Evolutionary conservation across 2,888 invertebrate species (phyloP).

Genomic region (Ormyrus pomaceus): DNA sequence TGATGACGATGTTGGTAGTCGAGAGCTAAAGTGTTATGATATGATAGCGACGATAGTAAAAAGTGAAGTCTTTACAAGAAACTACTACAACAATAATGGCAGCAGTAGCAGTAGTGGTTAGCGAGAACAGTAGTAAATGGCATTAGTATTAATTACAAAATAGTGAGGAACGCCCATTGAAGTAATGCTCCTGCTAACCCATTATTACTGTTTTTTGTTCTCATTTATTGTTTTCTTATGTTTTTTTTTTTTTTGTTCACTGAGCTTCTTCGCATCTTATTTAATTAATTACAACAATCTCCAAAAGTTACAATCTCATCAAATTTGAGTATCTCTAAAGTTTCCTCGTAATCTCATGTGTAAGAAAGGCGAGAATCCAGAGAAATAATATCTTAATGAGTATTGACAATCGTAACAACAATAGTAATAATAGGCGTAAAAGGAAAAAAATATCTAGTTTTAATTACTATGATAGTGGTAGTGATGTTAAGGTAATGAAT

Average conservation of each 20-base stretch:
- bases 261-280: constrained; percentile 23
- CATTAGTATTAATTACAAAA: constrained; percentile 56
- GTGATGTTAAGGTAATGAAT: constrained; percentile 58
- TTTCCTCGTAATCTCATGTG: constrained; percentile 49
- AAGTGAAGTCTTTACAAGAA: constrained; percentile 54
- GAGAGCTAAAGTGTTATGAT: constrained; percentile 41
- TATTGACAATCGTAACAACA: constrained; percentile 56
- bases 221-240: constrained; percentile 52
- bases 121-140: constrained; percentile 55
- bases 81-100: constrained; percentile 46
- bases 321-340: constrained; percentile 34
- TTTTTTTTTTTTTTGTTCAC: constrained; percentile 15
- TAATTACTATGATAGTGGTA: constrained; percentile 57
- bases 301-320: constrained; percentile 40
- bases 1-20: constrained; percentile 41
- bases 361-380: constrained; percentile 57
- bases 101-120: constrained; percentile 50
- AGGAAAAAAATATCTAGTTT: constrained; percentile 47
- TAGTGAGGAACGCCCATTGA: constrained; percentile 53
- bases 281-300: constrained; percentile 28
- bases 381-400: constrained; percentile 53
- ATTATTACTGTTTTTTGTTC: constrained; percentile 48
- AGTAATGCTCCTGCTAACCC: constrained; percentile 55
- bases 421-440: constrained; percentile 54
- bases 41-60: constrained; percentile 47